Evolutionary conservation across 2,888 invertebrate species (phyloP), one percentile per base, ranked within the genome.

Genomic region (Fragum sueziense): DNA sequence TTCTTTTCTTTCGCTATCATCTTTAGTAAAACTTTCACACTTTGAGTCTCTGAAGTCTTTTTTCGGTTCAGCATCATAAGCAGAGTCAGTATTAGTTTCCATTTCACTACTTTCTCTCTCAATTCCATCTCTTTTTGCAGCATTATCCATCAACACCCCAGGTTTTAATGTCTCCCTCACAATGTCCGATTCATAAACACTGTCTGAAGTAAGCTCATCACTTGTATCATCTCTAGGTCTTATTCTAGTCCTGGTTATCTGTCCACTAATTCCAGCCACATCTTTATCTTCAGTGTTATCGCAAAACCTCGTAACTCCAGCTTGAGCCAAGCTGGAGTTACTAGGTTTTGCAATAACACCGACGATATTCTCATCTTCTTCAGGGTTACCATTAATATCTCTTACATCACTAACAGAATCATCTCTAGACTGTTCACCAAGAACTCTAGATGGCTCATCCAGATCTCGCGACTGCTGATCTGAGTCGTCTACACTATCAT

Each of bases 381-480:
- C 2, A 22, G 27, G 14, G 14, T 29, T 29, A 57, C 29, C 29
- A 33, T 61, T 61, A 11, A n/a, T 61, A 61, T 61, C 61, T 17
- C 20, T 61, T 2, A 33, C 61, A 54, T 33, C 72, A 17, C 7
- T n/a, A 65, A 41, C 57, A 14, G 20, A 65, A 51, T 57, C 27
- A 65, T 17, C 22, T 27, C 27, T 41, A n/a, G n/a, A n/a, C n/a
- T n/a, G n/a, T n/a, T n/a, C n/a, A n/a, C n/a, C n/a, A n/a, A n/a
- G n/a, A n/a, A n/a, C n/a, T 41, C 47, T 34, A 22, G 91, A 92
- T 20, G n/a, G 17, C n/a, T n/a, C 17, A 27, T 92, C 93, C 74
- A 94, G 87, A 54, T 29, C 57, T 37, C 34, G 25, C 20, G 20
- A 31, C 25, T 67, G 29, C n/a, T 65, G 62, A 47, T 41, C 72